Conservation (phyloP, 2,888 invertebrate species). For the Prosapia bicincta region DNA sequence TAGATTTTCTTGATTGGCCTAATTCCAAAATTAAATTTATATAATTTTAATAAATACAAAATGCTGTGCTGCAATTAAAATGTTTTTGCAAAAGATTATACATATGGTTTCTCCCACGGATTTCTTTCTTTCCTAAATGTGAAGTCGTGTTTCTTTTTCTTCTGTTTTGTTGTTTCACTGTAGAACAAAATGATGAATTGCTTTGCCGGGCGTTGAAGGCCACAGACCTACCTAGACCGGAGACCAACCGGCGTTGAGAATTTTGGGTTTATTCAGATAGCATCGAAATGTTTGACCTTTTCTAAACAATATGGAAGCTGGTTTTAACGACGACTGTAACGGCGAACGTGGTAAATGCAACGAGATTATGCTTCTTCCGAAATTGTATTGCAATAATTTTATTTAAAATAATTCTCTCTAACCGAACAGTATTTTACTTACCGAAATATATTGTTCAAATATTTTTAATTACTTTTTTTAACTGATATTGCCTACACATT, state of each 20-base stretch:
- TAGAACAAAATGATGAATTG: background rate
- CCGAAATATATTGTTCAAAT: too few species aligned
- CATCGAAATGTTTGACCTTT: background rate
- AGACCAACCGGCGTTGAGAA: background rate
- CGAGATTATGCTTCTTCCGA: too few species aligned
- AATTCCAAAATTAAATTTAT: background rate
- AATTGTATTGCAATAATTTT: too few species aligned
- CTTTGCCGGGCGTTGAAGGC: background rate
- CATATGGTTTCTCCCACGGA: background rate
- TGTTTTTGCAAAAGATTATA: background rate
- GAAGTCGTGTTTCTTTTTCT: background rate
- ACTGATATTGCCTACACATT: too few species aligned
- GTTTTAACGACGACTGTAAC: background rate
- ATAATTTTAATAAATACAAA: too few species aligned
- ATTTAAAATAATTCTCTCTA: too few species aligned
- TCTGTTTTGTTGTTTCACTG: background rate
- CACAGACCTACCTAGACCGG: background rate
- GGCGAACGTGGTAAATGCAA: too few species aligned
- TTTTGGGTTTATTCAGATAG: background rate
- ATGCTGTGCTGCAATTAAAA: background rate
- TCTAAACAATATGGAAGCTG: background rate
- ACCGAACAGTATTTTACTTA: too few species aligned
- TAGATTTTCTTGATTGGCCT: too few species aligned
- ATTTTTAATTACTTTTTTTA: too few species aligned
- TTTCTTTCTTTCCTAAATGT: slow-evolving; percentile 1